Conservation (phyloP, 2,797 vertebrate species). For the Orestias chungarensis region DNA sequence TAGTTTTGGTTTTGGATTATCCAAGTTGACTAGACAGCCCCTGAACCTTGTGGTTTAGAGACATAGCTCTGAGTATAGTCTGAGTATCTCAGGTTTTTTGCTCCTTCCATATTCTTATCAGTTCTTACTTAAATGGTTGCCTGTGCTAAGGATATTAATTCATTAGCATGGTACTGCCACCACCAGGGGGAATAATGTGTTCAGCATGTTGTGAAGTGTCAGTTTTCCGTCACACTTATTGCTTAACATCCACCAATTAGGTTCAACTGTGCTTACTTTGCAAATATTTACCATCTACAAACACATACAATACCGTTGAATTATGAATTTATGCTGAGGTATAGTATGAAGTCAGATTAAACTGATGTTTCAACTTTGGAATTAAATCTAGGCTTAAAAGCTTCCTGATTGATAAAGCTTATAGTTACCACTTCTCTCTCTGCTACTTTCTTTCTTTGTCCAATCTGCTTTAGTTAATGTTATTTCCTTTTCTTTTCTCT, state of each 20-base stretch:
- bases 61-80: not conserved
- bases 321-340: too few species aligned
- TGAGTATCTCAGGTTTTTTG: not conserved
- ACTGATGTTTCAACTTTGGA: too few species aligned
- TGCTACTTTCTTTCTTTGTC: too few species aligned
- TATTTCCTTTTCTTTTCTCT: too few species aligned
- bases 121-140: not conserved
- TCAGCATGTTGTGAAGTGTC: not conserved
- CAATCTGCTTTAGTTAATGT: too few species aligned
- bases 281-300: not conserved
- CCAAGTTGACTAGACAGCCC: not conserved
- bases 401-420: too few species aligned
- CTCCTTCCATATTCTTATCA: not conserved
- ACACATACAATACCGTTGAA: not conserved
- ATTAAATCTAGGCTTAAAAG: too few species aligned
- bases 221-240: not conserved
- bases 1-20: not conserved
- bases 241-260: not conserved
- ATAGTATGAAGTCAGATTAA: too few species aligned
- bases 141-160: not conserved
- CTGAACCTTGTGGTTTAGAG: not conserved
- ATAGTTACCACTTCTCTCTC: too few species aligned
- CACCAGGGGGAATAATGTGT: not conserved
- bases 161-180: not conserved
- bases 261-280: not conserved